Conservation (phyloP, 2,797 vertebrate genomes). For the Valencia hispanica region DNA sequence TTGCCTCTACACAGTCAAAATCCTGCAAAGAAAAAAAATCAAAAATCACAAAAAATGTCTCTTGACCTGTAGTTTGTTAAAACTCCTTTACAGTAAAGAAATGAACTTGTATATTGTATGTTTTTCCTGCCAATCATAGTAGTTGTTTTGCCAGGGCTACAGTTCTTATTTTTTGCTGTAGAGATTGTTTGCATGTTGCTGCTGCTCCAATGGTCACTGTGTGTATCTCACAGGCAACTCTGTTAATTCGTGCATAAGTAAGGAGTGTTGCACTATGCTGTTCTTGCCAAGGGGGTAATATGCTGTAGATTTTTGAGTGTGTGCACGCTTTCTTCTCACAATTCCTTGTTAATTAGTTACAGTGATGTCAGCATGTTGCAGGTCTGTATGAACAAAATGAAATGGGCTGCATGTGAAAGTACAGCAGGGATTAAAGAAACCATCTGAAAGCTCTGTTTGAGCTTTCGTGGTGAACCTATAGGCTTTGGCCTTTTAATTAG, state of each 20-base stretch:
- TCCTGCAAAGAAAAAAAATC: background rate
- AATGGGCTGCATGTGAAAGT: constrained; percentile 60
- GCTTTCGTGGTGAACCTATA: constrained; percentile 46
- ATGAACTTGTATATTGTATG: constrained; percentile 23
- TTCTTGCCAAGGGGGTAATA: constrained; percentile 8
- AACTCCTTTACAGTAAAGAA: background rate
- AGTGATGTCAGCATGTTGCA: constrained; percentile 60
- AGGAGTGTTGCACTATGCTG: constrained; percentile 46
- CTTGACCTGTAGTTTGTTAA: background rate
- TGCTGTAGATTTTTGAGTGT: constrained; percentile 36
- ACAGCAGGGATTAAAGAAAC: constrained; percentile 53
- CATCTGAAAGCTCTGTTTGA: constrained; percentile 50
- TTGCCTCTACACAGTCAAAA: background rate
- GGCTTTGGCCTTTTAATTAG: constrained; percentile 67
- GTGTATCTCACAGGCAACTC: constrained; percentile 60
- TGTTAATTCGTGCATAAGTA: constrained; percentile 62
- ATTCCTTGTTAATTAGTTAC: constrained; percentile 70
- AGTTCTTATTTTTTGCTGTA: constrained; percentile 14
- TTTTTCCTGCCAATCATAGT: constrained; percentile 26
- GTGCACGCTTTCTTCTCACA: constrained; percentile 47
- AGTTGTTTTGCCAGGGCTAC: constrained; percentile 13
- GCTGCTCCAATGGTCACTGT: constrained; percentile 38
- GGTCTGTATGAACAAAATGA: constrained; percentile 63
- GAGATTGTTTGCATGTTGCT: constrained; percentile 16
- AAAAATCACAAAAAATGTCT: background rate